Evolutionary conservation across 2,113 vertebrate species (phyloP), one percentile per base, ranked within the genome.

Genomic region (Saccopteryx leptura): DNA sequence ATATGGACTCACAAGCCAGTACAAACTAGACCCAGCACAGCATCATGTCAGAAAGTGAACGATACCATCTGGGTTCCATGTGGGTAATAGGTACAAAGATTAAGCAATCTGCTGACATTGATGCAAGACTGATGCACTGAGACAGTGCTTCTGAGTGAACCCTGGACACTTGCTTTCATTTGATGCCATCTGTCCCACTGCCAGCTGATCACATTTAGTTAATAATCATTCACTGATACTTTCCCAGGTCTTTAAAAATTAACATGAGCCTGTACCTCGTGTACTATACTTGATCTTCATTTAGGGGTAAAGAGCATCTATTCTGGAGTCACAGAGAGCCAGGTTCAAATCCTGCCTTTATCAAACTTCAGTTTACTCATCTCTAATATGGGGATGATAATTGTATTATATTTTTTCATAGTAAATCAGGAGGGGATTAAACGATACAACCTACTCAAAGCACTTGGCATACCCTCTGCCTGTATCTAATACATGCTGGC

Each of bases 21-120:
- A n/a, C 13, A n/a, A 61, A 8, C 33, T 33, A n/a, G 68, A 78
- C 26, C 14, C 21, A 81, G 56, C 7, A 60, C 12, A 82, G 28
- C 65, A 18, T 14, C 74, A 46, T 23, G 11, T 63, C 50, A 66
- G 61, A 23, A 75, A 68, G 21, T 12, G 69, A 87, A 65, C 8
- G 52, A 76, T 17, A 19, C 50, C 74, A 33, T 66, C 60, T 33
- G 56, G n/a, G 39, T 19, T 85, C 23, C 60, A 72, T 17, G 65
- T 75, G 61, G 60, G 63, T 75, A 52, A 91, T 17, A 96, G 52
- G 83, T 85, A 69, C 79, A 91, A 88, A 92, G 89, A 93, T 80
- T 71, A 90, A 83, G 48, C 72, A 88, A 89, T 84, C 33, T 96
- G 69, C 52, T 95, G 91, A 95, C 66, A 65, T 1, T 26, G 52